Conservation (phyloP, 2,113 vertebrate species). For the Oceanites oceanicus region DNA sequence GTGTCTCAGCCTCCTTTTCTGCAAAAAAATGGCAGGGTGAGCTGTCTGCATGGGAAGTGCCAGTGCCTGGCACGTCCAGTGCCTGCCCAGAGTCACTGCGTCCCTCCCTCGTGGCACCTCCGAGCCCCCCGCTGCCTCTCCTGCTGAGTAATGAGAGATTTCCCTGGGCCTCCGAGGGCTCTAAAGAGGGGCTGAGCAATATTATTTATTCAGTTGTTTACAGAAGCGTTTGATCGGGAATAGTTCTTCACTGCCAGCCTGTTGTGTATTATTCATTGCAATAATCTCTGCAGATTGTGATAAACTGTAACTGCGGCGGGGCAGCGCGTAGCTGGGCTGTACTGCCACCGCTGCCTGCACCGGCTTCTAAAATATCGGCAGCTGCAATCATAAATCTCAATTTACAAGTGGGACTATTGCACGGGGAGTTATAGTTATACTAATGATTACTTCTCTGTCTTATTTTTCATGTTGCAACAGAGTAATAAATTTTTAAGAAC, state of each 20-base stretch:
- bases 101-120: not conserved
- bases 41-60: not conserved
- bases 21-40: not conserved
- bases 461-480: constrained; percentile 85
- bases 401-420: constrained; percentile 80
- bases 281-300: constrained; percentile 76
- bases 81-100: not conserved
- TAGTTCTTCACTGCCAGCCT: constrained; percentile 77
- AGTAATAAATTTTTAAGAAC: constrained; percentile 88
- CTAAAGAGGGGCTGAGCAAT: constrained; percentile 66
- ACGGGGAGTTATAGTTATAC: constrained; percentile 77
- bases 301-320: constrained; percentile 71
- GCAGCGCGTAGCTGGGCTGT: constrained; percentile 61
- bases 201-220: constrained; percentile 79
- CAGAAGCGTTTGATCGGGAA: constrained; percentile 72
- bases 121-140: not conserved
- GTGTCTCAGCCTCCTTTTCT: not conserved
- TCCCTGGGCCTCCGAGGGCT: constrained; percentile 39
- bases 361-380: constrained; percentile 73
- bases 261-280: constrained; percentile 76
- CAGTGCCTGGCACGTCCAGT: not conserved
- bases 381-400: constrained; percentile 85
- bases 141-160: constrained; percentile 64
- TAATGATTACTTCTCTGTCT: constrained; percentile 83
- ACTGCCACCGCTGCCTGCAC: constrained; percentile 62